These are phyloP conservation scores for Chlamydotis undulata DNA, from an alignment of 2,113 vertebrate genomes.

Conservation along the genomic window DNA sequence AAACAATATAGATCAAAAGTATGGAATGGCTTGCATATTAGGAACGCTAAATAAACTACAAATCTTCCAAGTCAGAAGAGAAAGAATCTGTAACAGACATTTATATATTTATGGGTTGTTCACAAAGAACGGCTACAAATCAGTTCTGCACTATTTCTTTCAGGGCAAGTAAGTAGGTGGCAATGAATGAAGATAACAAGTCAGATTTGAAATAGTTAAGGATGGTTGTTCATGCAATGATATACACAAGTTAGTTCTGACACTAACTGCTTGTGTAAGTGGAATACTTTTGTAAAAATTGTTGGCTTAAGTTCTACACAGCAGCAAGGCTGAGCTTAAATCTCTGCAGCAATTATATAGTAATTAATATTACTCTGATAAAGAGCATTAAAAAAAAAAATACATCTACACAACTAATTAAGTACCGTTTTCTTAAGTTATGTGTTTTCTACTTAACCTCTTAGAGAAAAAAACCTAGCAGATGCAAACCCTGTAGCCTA, in stretches of 20 bases:
- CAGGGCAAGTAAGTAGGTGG: neutral
- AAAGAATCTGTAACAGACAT: neutral
- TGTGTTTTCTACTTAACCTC: neutral
- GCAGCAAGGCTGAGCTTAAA: neutral
- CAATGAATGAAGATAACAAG: neutral
- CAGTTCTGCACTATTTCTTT: neutral
- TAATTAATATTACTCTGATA: neutral
- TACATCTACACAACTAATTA: neutral
- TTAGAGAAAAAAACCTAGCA: neutral
- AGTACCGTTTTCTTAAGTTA: neutral
- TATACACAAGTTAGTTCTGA: neutral
- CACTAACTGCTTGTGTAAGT: neutral
- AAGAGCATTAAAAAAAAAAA: neutral
- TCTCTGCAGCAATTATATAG: neutral
- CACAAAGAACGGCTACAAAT: neutral
- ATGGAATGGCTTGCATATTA: neutral
- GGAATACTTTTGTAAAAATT: neutral
- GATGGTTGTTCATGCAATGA: neutral
- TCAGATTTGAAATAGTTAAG: neutral
- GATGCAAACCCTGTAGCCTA: neutral
- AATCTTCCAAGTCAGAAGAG: neutral
- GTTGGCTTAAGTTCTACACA: neutral
- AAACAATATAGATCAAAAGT: neutral
- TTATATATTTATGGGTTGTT: neutral
- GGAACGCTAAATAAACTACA: neutral